A percentile compares a stretch with the other conserved stretches of the same genome.
These are phyloP conservation scores for Chymomyza costata DNA, from an alignment of 1,140 invertebrate species.

Conservation along the genomic window DNA sequence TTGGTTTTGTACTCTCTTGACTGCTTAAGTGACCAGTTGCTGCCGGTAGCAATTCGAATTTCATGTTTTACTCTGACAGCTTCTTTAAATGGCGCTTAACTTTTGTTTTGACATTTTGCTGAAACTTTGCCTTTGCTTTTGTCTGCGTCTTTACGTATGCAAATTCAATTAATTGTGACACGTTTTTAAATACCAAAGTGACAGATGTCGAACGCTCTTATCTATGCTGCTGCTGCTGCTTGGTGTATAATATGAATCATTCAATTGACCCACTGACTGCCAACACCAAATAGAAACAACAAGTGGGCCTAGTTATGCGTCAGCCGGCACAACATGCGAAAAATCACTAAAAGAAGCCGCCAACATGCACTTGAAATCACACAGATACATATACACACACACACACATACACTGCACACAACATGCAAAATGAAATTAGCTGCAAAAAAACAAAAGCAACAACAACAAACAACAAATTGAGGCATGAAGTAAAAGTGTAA, in stretches of 20 bases:
- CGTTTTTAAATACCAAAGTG: conserved; percentile 31
- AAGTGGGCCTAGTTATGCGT: too few relatives aligned
- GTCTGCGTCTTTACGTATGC: conserved; percentile 44
- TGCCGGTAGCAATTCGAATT: conserved; percentile 41
- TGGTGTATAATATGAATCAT: too few relatives aligned
- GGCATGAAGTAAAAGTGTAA: conserved; percentile 47
- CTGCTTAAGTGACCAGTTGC: conserved; percentile 30
- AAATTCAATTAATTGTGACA: conserved; percentile 68
- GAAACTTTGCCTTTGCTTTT: too few relatives aligned
- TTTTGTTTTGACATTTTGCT: conserved; percentile 50
- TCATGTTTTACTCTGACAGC: conserved; percentile 51
- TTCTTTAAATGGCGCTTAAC: conserved; percentile 72
- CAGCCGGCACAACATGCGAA: too few relatives aligned
- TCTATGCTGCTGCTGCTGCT: too few relatives aligned
- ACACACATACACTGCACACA: conserved; percentile 7
- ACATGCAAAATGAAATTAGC: conserved; percentile 45
- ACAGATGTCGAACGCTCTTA: too few relatives aligned
- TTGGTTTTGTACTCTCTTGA: conserved; percentile 1
- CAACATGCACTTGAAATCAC: conserved; percentile 33
- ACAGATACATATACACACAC: conserved; percentile 2
- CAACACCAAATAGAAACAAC: too few relatives aligned
- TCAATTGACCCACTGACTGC: too few relatives aligned
- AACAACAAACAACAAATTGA: conserved; percentile 47
- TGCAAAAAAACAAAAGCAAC: conserved; percentile 14
- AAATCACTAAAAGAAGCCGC: too few relatives aligned